Base-by-base conservation (phyloP, 1,140 invertebrate species). In the Drosophila insularis region DNA sequence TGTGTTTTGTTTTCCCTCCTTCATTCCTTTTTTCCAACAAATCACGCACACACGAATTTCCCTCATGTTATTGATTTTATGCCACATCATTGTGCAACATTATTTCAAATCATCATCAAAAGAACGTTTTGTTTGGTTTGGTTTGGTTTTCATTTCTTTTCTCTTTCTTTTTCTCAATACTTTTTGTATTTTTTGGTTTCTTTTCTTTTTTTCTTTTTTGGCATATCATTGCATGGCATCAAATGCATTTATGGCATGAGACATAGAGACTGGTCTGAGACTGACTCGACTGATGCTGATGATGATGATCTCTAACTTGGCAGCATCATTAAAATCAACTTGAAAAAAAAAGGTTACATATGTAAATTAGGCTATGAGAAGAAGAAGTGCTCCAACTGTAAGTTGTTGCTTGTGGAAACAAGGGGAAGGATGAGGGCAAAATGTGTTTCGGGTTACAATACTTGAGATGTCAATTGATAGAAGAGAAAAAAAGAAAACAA, bases 81-180 rank as follows among this genome's bases (percentile, higher is more conserved):
- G 82, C 82, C 69, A 66, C 77, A 71, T 87, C 82, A 87, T 82
- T 81, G 67, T 74, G 84, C 76, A 71, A 68, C 70, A 89, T 80
- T 80, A 87, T 77, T 82, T 71, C 58, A 77, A 82, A 71, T 84
- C 82, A 87, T 87, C 75, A 78, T 75, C 58, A 43, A 71, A 68
- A 80, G 76, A 75, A 66, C 68, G 46, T 54, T 71, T 80, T 19
- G 37, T 17, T 65, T 4, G 4, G 8, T 78, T 59, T 66, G 23
- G 23, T 27, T 27, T 27, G 27, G 27, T n/a, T 62, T 78, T 59
- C 31, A 53, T 23, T 46, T 62, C 46, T 32, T 53, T 11, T 50
- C 43, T 50, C 19, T 53, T 13, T 53, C 31, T 10, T 55, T 59
- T 54, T 17, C 6, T 53, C 37, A 60, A 27, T 39, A 8, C n/a